Evolutionary conservation across 2,888 invertebrate genomes (phyloP), one percentile per base, ranked within the genome.

Genomic region (Caenorhabditis doughertyi): DNA sequence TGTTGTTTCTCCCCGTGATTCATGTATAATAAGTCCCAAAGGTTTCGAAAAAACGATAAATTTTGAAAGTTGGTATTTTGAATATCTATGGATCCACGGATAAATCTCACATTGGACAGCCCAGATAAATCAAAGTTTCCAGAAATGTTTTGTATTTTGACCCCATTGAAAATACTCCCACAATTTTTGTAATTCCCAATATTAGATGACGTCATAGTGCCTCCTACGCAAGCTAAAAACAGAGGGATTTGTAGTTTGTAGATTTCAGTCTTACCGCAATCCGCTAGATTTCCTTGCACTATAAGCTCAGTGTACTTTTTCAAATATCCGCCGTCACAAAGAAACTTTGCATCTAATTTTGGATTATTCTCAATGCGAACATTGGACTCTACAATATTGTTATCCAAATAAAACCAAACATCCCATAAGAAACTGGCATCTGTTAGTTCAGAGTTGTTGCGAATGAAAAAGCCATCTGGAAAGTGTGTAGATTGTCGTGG

Each of bases 191-290:
- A 55, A n/a, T 1, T 16, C n/a, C n/a, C n/a, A n/a, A n/a, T n/a
- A n/a, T n/a, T n/a, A n/a, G n/a, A n/a, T n/a, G n/a, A n/a, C n/a
- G n/a, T n/a, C n/a, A n/a, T n/a, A n/a, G 18, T 8, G 18, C n/a
- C 18, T n/a, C 18, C 44, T 3, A 18, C 18, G 18, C 44, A 47
- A 18, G 18, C 44, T 47, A 13, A 16, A 16, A 47, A 18, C 9
- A 2, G 16, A n/a, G n/a, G n/a, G n/a, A n/a, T n/a, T n/a, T n/a
- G n/a, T n/a, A n/a, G n/a, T n/a, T n/a, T n/a, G n/a, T n/a, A n/a
- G n/a, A n/a, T n/a, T n/a, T n/a, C n/a, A n/a, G 11, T 25, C 58
- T 39, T 16, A 60, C 58, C 58, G 42, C 58, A 60, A 35, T 60
- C 58, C 25, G 9, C 2, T 5, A 42, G 8, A 16, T 60, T 60